These are phyloP conservation scores for Tamias sibiricus DNA, from an alignment of 2,113 vertebrate genomes.

Conservation along the genomic window DNA sequence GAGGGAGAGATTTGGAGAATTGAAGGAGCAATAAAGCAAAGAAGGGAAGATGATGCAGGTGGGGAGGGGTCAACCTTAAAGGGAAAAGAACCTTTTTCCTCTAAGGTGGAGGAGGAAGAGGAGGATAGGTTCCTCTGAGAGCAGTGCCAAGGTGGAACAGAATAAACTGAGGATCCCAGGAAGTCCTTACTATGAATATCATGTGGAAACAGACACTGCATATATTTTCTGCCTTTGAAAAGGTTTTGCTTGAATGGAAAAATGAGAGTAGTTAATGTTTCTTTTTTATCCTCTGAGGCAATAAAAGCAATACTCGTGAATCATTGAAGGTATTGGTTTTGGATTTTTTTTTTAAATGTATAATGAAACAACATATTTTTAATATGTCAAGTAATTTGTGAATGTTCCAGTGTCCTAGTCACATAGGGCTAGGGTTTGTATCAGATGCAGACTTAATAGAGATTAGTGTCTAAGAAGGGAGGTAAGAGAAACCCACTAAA, in stretches of 20 bases:
- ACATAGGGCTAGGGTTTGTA: not conserved
- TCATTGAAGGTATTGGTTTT: constrained; percentile 12
- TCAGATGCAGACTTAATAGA: not conserved
- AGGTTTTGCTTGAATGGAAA: not conserved
- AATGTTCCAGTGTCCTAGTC: not conserved
- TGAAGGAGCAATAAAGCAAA: not conserved
- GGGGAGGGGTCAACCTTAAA: not conserved
- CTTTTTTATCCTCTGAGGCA: not conserved
- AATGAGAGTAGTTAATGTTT: not conserved
- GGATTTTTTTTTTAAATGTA: not conserved
- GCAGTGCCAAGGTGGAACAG: not conserved
- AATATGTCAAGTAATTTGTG: not conserved
- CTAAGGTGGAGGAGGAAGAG: not conserved
- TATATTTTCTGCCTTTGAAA: constrained; percentile 25
- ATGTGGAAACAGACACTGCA: not conserved
- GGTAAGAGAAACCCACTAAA: not conserved
- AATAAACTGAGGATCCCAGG: not conserved
- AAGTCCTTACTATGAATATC: not conserved
- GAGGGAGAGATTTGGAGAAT: not conserved
- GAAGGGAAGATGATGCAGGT: too few species aligned
- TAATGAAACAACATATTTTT: not conserved
- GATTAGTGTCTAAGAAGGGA: not conserved
- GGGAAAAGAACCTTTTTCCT: not conserved
- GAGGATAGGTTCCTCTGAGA: not conserved
- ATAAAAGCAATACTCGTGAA: not conserved